Base-by-base conservation (phyloP, 2,113 vertebrate species). In the Plotosus lineatus region DNA sequence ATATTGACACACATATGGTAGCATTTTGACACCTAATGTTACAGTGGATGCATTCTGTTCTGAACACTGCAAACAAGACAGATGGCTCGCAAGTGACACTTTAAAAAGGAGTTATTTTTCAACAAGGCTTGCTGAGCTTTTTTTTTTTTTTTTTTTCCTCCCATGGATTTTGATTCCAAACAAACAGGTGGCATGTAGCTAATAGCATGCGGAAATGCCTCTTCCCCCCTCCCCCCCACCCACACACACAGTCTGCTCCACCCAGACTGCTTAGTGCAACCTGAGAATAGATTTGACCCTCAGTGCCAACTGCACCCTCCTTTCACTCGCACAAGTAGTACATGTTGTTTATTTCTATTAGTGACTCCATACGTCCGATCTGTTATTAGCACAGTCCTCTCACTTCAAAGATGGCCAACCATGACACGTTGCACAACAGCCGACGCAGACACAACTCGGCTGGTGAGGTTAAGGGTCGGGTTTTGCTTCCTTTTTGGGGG, bases 331-430 rank as follows among this genome's bases (percentile, higher is more conserved):
- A 78, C 58, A 74, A 55, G 68, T 74, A 82, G 75, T 66, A 85
- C 80, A 50, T 75, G 71, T 71, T 82, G 81, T 93, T 92, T 91
- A 89, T 91, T 90, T 91, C 90, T 89, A 84, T 86, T 85, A 86
- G 85, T 85, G 76, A 90, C 86, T 86, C 75, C 77, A 46, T 81
- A 85, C 77, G 79, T 90, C 87, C 76, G 86, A 87, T 91, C 88
- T 78, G 88, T 90, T 91, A 90, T 89, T 89, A 90, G 89, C 85
- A 68, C 76, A 79, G 83, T 86, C 87, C 86, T 83, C 81, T 65
- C 81, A 80, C 90, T 92, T 90, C 90, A 92, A 91, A 92, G 89
- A 77, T 42, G 84, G 82, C 80, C 85, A 66, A 87, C 91, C 88
- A 79, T 88, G 90, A 88, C 40, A 38, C 31, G 14, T 73, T 80